Evolutionary conservation across 2,113 vertebrate species (phyloP), one percentile per base, ranked within the genome.

Genomic region (Trachemys scripta): DNA sequence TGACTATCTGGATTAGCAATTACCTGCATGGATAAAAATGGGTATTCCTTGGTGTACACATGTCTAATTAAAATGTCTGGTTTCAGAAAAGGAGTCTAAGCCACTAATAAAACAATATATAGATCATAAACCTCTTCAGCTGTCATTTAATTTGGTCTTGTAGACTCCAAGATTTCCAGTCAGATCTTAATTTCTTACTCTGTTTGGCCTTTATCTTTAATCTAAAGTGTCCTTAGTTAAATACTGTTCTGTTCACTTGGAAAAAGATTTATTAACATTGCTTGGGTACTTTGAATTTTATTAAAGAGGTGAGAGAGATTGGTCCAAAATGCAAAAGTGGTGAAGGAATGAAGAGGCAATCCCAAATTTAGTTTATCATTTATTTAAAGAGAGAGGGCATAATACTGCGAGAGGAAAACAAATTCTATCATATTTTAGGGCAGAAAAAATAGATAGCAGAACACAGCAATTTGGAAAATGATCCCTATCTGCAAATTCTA

Each of bases 51-150:
- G 65, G 56, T 90, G 38, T 84, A 62, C 29, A 62, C 93, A 81
- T 82, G 29, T 57, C 62, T 90, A 95, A 97, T 95, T 98, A 97
- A 97, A 96, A 93, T 45, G 75, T 38, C 78, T 93, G 81, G 49
- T 56, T 89, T 98, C 82, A 97, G 59, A 89, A 97, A 96, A 95
- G 65, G 79, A 97, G 94, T 90, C 75, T 90, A 89, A 97, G 65
- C 8, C 56, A 92, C 94, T 97, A 92, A 90, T 92, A 95, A 97
- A 96, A 81, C 45, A 57, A 86, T 69, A 5, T 88, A 95, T 54
- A 95, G 76, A 95, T 80, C 86, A 97, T 84, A 96, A 62, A 94
- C 54, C 86, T 95, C 84, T 97, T 96, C 83, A 90, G 90, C 80
- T 97, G 97, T 62, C 69, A 87, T 96, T 97, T 97, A 96, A 95